These are phyloP conservation scores for Watsonalla cultraria DNA, from an alignment of 2,888 invertebrate genomes.

Conservation along the genomic window DNA sequence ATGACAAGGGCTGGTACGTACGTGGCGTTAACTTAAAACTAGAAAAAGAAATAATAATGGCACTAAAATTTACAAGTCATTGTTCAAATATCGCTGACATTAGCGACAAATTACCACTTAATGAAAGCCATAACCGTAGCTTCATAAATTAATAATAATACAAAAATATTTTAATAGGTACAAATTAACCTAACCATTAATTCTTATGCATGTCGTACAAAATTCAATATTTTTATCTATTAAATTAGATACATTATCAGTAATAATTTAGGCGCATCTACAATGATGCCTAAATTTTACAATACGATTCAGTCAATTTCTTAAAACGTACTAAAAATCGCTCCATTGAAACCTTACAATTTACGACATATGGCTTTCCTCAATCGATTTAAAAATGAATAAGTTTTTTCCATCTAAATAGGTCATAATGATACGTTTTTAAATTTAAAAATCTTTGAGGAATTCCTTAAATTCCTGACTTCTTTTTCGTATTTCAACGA, in stretches of 20 bases:
- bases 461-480: too few species aligned
- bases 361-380: constrained; percentile 1
- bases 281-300: constrained; percentile 54
- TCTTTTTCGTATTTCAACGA: too few species aligned
- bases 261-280: constrained; percentile 60
- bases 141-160: constrained; percentile 2
- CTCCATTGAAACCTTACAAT: constrained; percentile 14
- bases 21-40: constrained; percentile 1
- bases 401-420: neutral
- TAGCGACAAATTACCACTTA: constrained; percentile 1
- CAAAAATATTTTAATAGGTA: constrained; percentile 5
- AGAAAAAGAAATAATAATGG: constrained; percentile 6
- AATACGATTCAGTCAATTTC: constrained; percentile 69
- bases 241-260: constrained; percentile 45
- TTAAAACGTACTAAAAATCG: constrained; percentile 51
- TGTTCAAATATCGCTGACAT: constrained; percentile 1
- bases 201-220: constrained; percentile 5
- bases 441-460: neutral
- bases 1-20: neutral
- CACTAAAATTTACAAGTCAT: constrained; percentile 6
- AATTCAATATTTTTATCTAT: constrained; percentile 36
- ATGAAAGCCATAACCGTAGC: constrained; percentile 1
- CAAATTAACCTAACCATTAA: constrained; percentile 2
- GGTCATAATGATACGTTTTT: neutral
- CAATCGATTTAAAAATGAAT: neutral